Percentiles rank a stretch among this genome's conserved stretches.
Evolutionary conservation across 2,113 vertebrate species (phyloP).

Genomic region (Platysteira castanea): DNA sequence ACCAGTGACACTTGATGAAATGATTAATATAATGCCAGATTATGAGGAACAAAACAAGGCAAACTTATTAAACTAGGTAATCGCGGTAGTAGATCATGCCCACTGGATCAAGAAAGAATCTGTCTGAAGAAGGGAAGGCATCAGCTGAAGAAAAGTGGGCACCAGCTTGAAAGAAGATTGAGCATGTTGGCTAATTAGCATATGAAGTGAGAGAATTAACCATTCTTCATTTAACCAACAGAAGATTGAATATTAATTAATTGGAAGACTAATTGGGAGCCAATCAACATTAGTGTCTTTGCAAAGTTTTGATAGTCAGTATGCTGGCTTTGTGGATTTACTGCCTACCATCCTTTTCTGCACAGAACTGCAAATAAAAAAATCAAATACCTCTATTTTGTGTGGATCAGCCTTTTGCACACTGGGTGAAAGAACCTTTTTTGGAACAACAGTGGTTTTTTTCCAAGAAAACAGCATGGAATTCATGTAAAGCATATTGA

Average conservation of each 20-base stretch:
- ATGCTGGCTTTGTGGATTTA: background rate
- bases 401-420: background rate
- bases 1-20: background rate
- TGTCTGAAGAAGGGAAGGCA: background rate
- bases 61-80: background rate
- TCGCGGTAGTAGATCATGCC: background rate
- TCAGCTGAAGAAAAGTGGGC: background rate
- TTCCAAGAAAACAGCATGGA: conserved; percentile 80
- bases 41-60: background rate
- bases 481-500: conserved; percentile 71
- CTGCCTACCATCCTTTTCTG: background rate
- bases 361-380: background rate
- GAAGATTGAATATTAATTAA: background rate
- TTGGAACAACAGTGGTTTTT: rapidly evolving
- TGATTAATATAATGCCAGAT: background rate
- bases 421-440: background rate
- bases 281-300: background rate
- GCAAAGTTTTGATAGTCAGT: background rate
- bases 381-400: background rate
- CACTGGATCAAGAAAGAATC: background rate
- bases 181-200: background rate
- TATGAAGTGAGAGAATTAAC: background rate
- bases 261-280: background rate
- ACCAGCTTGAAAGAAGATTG: background rate
- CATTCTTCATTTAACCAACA: background rate